Evolutionary conservation across 2,888 invertebrate genomes (phyloP).

Genomic region (Volucella bombylans): DNA sequence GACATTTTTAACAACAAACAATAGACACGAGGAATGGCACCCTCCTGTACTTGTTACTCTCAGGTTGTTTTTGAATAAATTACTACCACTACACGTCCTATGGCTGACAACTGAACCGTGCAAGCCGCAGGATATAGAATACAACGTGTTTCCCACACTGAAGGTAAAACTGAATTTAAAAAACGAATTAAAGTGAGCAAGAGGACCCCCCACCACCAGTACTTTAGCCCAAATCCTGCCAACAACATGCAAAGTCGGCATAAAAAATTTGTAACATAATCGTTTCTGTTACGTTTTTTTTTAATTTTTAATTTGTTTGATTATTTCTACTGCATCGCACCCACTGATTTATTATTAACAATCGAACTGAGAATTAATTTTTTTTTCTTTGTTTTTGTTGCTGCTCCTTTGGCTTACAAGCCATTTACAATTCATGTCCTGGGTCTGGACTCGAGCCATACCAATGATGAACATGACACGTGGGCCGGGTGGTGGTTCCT

Average conservation of each 20-base stretch:
- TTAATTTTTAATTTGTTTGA: background rate
- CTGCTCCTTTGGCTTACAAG: constrained; percentile 31
- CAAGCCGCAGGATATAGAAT: constrained; percentile 57
- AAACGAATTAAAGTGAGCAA: constrained; percentile 17
- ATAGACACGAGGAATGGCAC: background rate
- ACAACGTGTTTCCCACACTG: constrained; percentile 30
- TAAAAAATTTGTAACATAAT: constrained; percentile 23
- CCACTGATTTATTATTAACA: constrained; percentile 62
- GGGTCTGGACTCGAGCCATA: constrained; percentile 9
- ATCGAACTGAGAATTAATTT: constrained; percentile 23
- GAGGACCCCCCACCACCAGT: background rate
- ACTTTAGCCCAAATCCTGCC: background rate
- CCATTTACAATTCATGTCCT: constrained; percentile 39
- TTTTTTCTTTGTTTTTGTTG: constrained; percentile 2
- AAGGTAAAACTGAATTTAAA: constrained; percentile 30
- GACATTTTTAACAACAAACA: constrained; percentile 22
- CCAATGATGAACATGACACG: constrained; percentile 57
- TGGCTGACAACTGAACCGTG: constrained; percentile 46
- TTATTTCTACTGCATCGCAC: constrained; percentile 1
- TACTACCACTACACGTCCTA: constrained; percentile 18
- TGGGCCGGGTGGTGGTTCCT: background rate
- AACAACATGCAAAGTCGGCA: background rate
- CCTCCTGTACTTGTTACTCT: background rate
- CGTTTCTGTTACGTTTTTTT: constrained; percentile 18
- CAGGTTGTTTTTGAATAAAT: constrained; percentile 45